These are phyloP conservation scores for Saccopteryx leptura DNA, from an alignment of 2,113 vertebrate genomes.

Conservation along the genomic window DNA sequence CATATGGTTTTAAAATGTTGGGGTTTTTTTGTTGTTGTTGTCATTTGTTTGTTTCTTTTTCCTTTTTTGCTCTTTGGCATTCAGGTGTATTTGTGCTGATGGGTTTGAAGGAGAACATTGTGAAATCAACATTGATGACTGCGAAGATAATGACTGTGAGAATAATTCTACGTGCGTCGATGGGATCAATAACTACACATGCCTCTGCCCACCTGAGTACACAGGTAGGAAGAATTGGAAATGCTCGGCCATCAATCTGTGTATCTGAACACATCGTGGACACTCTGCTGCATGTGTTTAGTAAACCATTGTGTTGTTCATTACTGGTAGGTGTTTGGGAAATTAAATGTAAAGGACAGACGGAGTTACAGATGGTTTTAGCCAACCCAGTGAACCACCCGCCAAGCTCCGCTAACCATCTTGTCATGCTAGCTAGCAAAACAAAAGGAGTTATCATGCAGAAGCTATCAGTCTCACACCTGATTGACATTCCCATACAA, in stretches of 20 bases:
- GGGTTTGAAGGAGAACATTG: slow-evolving; percentile 98
- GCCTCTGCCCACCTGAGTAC: slow-evolving; percentile 97
- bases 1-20: slow-evolving; percentile 33
- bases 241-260: not conserved
- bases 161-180: slow-evolving; percentile 99
- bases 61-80: slow-evolving; percentile 27
- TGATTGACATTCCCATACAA: not conserved
- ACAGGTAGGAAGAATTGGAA: slow-evolving; percentile 92
- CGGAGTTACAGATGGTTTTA: not conserved
- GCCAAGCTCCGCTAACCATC: not conserved
- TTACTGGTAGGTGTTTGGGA: not conserved
- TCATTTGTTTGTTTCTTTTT: not conserved
- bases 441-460: not conserved
- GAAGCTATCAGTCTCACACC: not conserved
- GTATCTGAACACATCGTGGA: not conserved
- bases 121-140: slow-evolving; percentile 98
- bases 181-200: slow-evolving; percentile 99
- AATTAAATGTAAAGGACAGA: slow-evolving; percentile 18
- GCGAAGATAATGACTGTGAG: slow-evolving; percentile 99
- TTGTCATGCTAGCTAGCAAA: not conserved
- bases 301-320: not conserved
- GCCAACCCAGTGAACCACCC: not conserved
- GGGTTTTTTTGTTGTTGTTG: not conserved
- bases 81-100: slow-evolving; percentile 97
- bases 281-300: not conserved